Percentiles rank a stretch among this genome's conserved stretches.
These are phyloP conservation scores for Heteromyza rotundicornis DNA, from an alignment of 2,888 invertebrate species.

Conservation along the genomic window DNA sequence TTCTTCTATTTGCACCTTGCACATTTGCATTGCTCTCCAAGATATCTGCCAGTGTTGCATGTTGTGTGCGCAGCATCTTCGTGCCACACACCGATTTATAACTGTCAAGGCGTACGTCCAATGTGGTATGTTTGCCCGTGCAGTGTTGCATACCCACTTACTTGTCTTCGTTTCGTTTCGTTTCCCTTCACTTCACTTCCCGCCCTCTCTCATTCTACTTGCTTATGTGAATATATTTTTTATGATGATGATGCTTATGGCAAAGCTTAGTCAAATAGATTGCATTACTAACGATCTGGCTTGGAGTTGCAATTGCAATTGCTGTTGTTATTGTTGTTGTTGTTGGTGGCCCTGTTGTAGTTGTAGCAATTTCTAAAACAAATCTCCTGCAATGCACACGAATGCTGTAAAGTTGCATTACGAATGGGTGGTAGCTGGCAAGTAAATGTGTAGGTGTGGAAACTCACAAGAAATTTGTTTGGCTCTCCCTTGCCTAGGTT, in stretches of 20 bases:
- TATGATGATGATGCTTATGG: constrained; percentile 25
- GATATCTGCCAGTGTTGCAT: not conserved
- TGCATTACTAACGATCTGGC: constrained; percentile 31
- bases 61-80: not conserved
- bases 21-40: not conserved
- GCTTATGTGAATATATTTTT: not conserved
- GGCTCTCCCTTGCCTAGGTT: not conserved
- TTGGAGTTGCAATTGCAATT: constrained; percentile 26
- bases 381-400: constrained; percentile 8
- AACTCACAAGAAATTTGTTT: not conserved
- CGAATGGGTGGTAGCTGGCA: too few relatives aligned
- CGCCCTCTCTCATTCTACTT: too few relatives aligned
- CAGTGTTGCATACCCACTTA: constrained; percentile 16
- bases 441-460: constrained; percentile 2
- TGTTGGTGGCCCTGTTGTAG: too few relatives aligned
- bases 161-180: too few relatives aligned
- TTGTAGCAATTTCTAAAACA: constrained; percentile 6
- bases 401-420: too few relatives aligned
- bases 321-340: too few relatives aligned
- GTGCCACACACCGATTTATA: not conserved
- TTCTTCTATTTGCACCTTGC: constrained; percentile 6
- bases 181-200: too few relatives aligned
- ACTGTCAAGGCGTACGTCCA: not conserved
- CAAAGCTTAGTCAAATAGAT: constrained; percentile 30
- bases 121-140: constrained; percentile 4